phyloP scores from a whole-genome alignment of 2,888 invertebrate genomes.

The Tenthredo notha region DNA sequence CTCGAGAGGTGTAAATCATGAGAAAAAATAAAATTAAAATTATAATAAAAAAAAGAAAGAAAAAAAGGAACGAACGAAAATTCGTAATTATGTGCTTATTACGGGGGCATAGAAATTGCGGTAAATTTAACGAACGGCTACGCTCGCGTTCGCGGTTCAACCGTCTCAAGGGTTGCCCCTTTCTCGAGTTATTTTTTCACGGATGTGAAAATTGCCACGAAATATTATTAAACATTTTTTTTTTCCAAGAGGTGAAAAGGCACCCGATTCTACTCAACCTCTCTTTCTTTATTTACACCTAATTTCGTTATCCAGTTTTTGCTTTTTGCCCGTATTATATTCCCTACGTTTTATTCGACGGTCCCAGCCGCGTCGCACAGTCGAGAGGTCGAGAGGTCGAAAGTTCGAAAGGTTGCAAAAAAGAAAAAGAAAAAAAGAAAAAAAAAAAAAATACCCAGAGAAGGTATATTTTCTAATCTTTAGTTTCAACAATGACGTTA shows the following conservation, averaged over 20 bases:
- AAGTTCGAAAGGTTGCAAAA: not conserved
- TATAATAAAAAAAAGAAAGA: constrained; percentile 20
- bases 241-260: not conserved
- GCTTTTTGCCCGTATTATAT: constrained; percentile 46
- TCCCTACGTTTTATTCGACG: not conserved
- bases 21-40: not conserved
- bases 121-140: constrained; percentile 41
- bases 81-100: constrained; percentile 46
- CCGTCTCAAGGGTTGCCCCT: constrained; percentile 41
- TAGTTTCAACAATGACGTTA: not conserved
- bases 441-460: not conserved
- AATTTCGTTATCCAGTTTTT: constrained; percentile 45
- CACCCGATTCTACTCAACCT: not conserved
- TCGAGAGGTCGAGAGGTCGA: constrained; percentile 38
- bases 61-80: not conserved
- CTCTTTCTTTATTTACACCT: constrained; percentile 34
- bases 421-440: not conserved
- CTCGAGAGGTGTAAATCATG: constrained; percentile 1
- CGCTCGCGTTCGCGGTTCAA: constrained; percentile 16
- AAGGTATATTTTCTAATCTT: not conserved
- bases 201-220: constrained; percentile 5
- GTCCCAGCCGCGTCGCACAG: not conserved
- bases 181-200: constrained; percentile 4
- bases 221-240: not conserved
- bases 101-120: constrained; percentile 27